These are phyloP conservation scores for Pangasius djambal DNA, from an alignment of 2,797 vertebrate genomes.

Conservation along the genomic window DNA sequence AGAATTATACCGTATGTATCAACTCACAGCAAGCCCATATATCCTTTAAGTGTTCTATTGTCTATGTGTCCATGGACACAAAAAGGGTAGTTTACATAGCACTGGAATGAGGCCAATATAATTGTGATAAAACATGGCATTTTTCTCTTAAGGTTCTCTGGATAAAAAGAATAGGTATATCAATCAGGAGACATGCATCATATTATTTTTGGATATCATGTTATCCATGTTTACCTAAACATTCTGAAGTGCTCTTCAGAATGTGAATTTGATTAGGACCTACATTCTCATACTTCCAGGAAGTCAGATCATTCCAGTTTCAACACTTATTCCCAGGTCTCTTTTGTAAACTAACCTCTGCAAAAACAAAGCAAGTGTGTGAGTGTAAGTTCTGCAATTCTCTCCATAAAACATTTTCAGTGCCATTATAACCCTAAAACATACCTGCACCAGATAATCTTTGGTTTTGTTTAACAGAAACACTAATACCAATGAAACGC, in stretches of 20 bases:
- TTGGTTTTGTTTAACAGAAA: neutral
- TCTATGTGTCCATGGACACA: neutral
- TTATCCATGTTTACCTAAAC: neutral
- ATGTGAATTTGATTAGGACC: neutral
- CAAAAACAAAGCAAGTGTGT: neutral
- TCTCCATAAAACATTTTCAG: neutral
- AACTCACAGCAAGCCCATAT: neutral
- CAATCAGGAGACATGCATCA: neutral
- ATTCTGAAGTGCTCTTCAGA: neutral
- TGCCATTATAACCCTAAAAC: slow-evolving; percentile 3
- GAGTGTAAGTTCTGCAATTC: neutral
- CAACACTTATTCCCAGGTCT: slow-evolving; percentile 5
- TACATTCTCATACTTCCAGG: neutral
- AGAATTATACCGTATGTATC: neutral
- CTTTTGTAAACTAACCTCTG: slow-evolving; percentile 2
- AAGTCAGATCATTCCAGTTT: slow-evolving; percentile 5
- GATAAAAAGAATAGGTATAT: neutral
- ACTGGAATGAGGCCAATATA: neutral
- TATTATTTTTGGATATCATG: neutral
- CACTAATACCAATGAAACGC: slow-evolving; percentile 21
- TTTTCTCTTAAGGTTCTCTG: neutral
- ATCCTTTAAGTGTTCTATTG: neutral
- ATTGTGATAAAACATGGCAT: neutral
- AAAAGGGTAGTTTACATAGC: neutral
- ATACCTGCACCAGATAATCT: neutral